Evolutionary conservation across 2,113 vertebrate species (phyloP).

Genomic region (Elaphurus davidianus): DNA sequence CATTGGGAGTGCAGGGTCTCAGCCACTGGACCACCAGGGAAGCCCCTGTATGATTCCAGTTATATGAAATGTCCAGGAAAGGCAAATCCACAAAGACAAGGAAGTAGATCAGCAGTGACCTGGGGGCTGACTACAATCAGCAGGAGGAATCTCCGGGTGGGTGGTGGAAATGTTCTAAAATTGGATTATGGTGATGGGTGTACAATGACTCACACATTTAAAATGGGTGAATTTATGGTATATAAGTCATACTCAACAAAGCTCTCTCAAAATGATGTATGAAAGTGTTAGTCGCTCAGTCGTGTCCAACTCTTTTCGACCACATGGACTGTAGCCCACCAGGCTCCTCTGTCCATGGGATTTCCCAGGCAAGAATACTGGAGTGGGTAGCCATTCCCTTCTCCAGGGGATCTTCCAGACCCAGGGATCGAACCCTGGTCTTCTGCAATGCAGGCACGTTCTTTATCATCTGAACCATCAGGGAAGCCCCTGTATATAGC

Average conservation of each 20-base stretch:
- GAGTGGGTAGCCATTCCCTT: neutral
- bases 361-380: neutral
- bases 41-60: neutral
- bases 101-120: neutral
- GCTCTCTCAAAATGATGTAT: neutral
- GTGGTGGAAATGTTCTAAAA: neutral
- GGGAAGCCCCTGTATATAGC: neutral
- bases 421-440: neutral
- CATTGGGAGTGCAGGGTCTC: neutral
- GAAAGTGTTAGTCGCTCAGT: neutral
- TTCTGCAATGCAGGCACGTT: neutral
- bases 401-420: neutral
- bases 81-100: neutral
- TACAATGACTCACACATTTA: neutral
- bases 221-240: neutral
- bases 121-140: neutral
- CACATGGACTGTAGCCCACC: neutral
- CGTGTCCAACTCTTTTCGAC: neutral
- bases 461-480: neutral
- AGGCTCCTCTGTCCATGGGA: neutral
- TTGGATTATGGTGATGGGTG: neutral
- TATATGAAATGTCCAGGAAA: neutral
- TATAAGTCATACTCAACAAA: neutral
- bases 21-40: neutral
- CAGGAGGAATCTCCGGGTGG: neutral